phyloP scores from a whole-genome alignment of 2,888 invertebrate genomes.

The Metallyticus violacea region DNA sequence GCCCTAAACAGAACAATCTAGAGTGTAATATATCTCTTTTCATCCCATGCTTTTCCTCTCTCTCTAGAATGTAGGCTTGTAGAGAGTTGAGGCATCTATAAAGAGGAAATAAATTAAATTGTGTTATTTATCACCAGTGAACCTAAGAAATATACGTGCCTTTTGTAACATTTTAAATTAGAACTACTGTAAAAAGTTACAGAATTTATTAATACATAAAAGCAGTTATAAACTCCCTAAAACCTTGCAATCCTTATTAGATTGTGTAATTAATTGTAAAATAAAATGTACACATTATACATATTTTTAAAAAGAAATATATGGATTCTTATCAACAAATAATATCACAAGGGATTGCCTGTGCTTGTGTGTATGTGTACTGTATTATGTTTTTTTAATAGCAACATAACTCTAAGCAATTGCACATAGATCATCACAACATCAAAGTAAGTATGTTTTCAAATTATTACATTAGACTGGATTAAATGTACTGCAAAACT shows the following conservation, averaged over 20 bases:
- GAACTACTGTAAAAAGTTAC: too few relatives aligned
- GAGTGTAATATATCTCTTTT: background rate
- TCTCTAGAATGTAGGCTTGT: background rate
- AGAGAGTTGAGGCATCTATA: too few relatives aligned
- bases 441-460: background rate
- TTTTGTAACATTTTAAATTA: too few relatives aligned
- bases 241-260: too few relatives aligned
- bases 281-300: too few relatives aligned
- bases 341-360: background rate
- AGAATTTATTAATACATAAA: too few relatives aligned
- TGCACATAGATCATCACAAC: background rate
- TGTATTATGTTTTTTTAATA: background rate
- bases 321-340: background rate
- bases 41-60: background rate
- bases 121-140: too few relatives aligned
- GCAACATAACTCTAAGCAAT: background rate
- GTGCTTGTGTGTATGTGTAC: background rate
- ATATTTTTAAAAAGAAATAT: background rate
- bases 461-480: background rate
- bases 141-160: too few relatives aligned
- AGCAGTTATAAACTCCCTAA: too few relatives aligned
- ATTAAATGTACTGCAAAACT: background rate
- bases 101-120: too few relatives aligned
- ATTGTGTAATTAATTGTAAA: too few relatives aligned
- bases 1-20: background rate